A percentile compares a stretch with the other conserved stretches of the same genome.
Evolutionary conservation across 2,113 vertebrate species (phyloP).

Genomic region (Hemicordylus capensis): DNA sequence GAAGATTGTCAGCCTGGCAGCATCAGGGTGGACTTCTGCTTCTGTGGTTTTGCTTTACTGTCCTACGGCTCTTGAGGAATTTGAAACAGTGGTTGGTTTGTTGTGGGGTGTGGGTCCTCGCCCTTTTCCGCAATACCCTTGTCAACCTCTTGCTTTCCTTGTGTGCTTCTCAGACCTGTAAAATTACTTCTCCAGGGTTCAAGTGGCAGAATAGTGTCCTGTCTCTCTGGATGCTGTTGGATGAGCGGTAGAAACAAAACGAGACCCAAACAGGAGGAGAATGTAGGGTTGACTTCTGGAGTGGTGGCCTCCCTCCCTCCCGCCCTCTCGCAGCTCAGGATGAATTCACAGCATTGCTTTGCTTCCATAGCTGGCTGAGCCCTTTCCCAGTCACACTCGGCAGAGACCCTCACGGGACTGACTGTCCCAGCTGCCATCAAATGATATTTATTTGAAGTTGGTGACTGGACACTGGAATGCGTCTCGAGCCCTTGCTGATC

Average conservation of each 20-base stretch:
- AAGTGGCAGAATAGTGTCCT: neutral
- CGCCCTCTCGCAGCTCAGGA: neutral
- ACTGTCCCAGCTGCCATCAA: neutral
- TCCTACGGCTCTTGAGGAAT: slow-evolving; percentile 32
- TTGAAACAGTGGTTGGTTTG: slow-evolving; percentile 46
- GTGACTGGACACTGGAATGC: neutral
- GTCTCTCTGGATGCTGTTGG: neutral
- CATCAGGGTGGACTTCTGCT: neutral
- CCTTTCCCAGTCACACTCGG: neutral
- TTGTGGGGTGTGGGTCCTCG: slow-evolving; percentile 39
- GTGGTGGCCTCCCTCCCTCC: neutral
- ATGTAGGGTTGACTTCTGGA: neutral
- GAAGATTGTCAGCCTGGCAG: slow-evolving; percentile 35
- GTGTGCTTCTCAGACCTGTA: neutral
- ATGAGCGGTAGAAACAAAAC: neutral
- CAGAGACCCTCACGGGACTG: neutral
- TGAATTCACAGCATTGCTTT: neutral
- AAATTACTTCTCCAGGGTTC: neutral
- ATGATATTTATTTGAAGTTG: neutral
- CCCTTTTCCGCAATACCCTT: slow-evolving; percentile 27
- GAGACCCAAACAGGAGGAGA: neutral
- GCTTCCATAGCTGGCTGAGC: neutral
- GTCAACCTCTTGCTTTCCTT: neutral
- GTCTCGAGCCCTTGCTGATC: neutral
- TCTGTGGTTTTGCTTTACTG: slow-evolving; percentile 46